Base-by-base conservation (phyloP, 1,140 invertebrate genomes). In the Drosophila auraria region DNA sequence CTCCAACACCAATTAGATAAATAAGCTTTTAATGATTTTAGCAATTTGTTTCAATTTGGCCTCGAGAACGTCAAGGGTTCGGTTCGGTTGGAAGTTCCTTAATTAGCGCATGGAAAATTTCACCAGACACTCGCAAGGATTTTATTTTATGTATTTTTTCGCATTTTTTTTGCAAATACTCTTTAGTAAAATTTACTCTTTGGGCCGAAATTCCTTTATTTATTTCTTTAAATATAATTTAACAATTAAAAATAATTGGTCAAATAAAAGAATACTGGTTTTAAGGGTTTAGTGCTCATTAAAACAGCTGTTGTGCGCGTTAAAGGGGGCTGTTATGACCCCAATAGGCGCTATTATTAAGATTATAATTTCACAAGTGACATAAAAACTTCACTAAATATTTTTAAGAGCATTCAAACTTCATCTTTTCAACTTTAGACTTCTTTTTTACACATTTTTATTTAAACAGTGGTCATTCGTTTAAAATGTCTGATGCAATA, bases 1-100 rank as follows among this genome's bases (percentile, higher is more conserved):
- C 81, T 68, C 50, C 54, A 62, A 72, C 50, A 80, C 44, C 77
- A 87, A 89, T 89, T 84, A 84, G 86, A 89, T 87, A 89, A 89
- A 87, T 81, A 78, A 87, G 80, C 80, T 75, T 75, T 87, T 89
- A 89, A 87, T 81, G 84, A 40, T 78, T 74, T 63, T 56, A 66
- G 44, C 56, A 68, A 89, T 81, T 89, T 50, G 73, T 81, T 72
- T 89, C 59, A 83, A 78, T 78, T 69, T 71, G 58, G 62, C 54
- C 25, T 40, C 40, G 54, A 57, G 54, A 20, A 40, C 54, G 54
- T 40, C 27, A 25, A 23, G 40, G 20, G 60, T 14, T 58, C 45
- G 45, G 30, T 20, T 11, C 27, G n/a, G 54, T 59, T 53, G 58
- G 17, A 47, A 44, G 50, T 56, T 69, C 57, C 36, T 75, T 76